A percentile compares a stretch with the other conserved stretches of the same genome.
Evolutionary conservation across 2,113 vertebrate species (phyloP).

Genomic region (Corapipo altera): DNA sequence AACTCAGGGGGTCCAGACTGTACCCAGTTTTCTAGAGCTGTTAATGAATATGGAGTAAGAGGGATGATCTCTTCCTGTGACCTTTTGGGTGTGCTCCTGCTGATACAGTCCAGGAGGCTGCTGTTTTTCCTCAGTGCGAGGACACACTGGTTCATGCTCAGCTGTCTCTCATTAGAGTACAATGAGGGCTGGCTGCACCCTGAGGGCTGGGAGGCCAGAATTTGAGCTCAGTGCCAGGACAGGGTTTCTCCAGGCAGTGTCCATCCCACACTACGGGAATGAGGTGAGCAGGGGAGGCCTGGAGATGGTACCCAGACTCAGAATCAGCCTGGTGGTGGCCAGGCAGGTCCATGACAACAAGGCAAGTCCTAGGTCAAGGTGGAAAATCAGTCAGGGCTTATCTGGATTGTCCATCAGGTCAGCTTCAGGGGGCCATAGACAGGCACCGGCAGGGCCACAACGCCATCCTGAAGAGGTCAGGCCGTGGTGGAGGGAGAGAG

Average conservation of each 20-base stretch:
- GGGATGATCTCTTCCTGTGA: not conserved
- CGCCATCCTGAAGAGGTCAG: not conserved
- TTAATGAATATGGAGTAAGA: not conserved
- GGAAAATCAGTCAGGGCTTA: not conserved
- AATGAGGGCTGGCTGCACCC: rapidly evolving
- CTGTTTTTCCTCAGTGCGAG: not conserved
- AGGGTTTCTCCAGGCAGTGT: not conserved
- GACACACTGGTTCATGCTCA: not conserved
- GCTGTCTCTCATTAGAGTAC: not conserved
- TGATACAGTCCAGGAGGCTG: not conserved
- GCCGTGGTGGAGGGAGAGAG: not conserved
- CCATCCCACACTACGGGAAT: rapidly evolving
- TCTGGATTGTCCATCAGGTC: not conserved
- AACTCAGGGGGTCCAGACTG: too few relatives aligned
- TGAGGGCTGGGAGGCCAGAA: not conserved
- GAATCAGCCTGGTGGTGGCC: not conserved
- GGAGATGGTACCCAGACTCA: not conserved
- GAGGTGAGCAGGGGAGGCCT: not conserved
- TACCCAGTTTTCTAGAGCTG: not conserved
- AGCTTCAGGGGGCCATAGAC: not conserved
- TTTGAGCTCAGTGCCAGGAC: rapidly evolving
- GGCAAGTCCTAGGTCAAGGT: not conserved
- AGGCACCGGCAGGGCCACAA: not conserved
- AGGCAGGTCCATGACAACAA: not conserved
- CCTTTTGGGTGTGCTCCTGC: not conserved